Evolutionary conservation across 2,797 vertebrate species (phyloP).

Genomic region (Karalla daura): DNA sequence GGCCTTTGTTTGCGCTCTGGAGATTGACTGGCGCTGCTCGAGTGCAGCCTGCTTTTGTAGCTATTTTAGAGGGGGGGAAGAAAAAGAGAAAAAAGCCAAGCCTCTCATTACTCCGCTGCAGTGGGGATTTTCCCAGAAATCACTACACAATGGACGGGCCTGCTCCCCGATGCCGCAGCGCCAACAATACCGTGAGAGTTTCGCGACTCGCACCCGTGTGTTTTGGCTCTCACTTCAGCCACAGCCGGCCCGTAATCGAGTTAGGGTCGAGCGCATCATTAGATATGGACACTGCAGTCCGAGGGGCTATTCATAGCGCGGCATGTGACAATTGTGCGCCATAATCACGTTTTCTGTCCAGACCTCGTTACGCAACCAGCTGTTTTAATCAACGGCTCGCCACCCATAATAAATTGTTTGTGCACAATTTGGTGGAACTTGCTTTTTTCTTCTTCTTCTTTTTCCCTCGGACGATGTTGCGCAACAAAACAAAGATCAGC

Average conservation of each 20-base stretch:
- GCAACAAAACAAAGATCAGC: constrained; percentile 14
- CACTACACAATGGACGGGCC: constrained; percentile 52
- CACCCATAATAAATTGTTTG: constrained; percentile 13
- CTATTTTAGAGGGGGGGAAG: constrained; percentile 72
- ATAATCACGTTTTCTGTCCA: constrained; percentile 44
- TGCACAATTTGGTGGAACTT: background rate
- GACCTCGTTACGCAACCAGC: constrained; percentile 38
- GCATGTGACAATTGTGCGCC: constrained; percentile 38
- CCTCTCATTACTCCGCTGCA: constrained; percentile 71
- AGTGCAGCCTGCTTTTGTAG: constrained; percentile 50
- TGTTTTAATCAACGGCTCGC: constrained; percentile 29
- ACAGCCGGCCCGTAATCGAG: constrained; percentile 50
- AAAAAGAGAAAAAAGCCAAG: constrained; percentile 53
- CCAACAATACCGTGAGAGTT: constrained; percentile 51
- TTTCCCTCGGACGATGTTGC: background rate
- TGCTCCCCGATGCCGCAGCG: constrained; percentile 11
- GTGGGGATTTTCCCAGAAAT: constrained; percentile 73
- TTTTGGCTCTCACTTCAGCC: constrained; percentile 43
- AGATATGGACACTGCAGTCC: constrained; percentile 12
- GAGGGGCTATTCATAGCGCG: constrained; percentile 13
- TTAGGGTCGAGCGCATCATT: constrained; percentile 47
- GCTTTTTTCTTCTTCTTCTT: no score
- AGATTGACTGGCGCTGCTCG: constrained; percentile 42
- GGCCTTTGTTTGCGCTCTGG: constrained; percentile 58
- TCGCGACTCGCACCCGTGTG: background rate